A percentile compares a stretch with the other conserved stretches of the same genome.
These are phyloP conservation scores for Delia radicum DNA, from an alignment of 1,140 invertebrate genomes.

Conservation along the genomic window DNA sequence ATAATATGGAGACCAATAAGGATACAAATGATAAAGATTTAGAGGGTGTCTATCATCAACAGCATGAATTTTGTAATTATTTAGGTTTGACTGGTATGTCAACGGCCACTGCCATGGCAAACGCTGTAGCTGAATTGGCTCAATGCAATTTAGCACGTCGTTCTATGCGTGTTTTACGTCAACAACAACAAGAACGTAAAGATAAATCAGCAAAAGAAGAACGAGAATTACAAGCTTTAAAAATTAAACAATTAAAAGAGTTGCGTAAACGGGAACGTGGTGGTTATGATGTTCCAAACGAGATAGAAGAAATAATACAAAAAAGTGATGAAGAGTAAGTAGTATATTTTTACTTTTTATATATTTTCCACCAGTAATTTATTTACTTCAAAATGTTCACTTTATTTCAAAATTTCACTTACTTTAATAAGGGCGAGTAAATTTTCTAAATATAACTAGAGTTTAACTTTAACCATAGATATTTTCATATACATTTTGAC, in stretches of 20 bases:
- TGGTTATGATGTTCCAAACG: background rate
- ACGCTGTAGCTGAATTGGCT: slow-evolving; percentile 44
- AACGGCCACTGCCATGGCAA: slow-evolving; percentile 46
- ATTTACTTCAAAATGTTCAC: no score
- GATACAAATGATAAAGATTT: background rate
- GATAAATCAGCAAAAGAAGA: slow-evolving; percentile 14
- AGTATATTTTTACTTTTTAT: background rate
- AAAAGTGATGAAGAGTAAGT: background rate
- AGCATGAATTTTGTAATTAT: slow-evolving; percentile 53
- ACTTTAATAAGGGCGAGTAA: no score
- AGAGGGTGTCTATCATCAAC: slow-evolving; percentile 33
- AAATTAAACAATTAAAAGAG: background rate
- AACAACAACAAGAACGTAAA: slow-evolving; percentile 38
- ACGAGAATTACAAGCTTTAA: background rate
- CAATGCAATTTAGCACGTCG: slow-evolving; percentile 44
- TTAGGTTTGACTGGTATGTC: slow-evolving; percentile 45
- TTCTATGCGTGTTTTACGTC: slow-evolving; percentile 41
- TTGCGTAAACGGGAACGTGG: background rate
- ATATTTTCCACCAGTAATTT: no score
- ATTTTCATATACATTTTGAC: no score
- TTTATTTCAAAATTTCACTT: no score
- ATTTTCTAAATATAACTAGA: no score
- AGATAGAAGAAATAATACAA: background rate
- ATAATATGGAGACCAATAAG: no score
- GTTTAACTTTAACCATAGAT: no score